phyloP scores from a whole-genome alignment of 2,797 vertebrate species.

The Monodelphis domestica region DNA sequence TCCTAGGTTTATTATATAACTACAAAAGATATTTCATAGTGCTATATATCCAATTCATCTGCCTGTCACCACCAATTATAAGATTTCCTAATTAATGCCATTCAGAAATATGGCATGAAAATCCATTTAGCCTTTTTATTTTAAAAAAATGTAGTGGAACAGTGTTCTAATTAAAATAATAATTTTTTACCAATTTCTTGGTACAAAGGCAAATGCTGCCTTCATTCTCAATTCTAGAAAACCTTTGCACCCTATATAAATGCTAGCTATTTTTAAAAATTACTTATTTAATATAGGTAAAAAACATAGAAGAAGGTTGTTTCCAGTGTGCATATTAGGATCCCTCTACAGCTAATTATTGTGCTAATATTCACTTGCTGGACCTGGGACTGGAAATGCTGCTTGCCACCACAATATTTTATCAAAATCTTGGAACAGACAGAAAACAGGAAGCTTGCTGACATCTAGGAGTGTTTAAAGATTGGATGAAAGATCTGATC shows the following conservation, averaged over 20 bases:
- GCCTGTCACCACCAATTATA: not conserved
- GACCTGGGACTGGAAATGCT: slow-evolving; percentile 4
- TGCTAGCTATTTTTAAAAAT: not conserved
- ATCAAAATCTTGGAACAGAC: slow-evolving; percentile 19
- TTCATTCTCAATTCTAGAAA: not conserved
- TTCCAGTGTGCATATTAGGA: not conserved
- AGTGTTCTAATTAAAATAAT: not conserved
- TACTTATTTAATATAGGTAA: not conserved
- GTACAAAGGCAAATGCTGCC: not conserved
- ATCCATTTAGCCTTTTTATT: slow-evolving; percentile 6
- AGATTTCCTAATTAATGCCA: slow-evolving; percentile 41
- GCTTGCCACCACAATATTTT: not conserved
- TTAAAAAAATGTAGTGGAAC: not conserved
- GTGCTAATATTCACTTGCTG: slow-evolving; percentile 8
- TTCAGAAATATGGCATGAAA: slow-evolving; percentile 27
- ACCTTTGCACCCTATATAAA: not conserved
- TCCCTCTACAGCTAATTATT: not conserved
- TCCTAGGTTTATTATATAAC: slow-evolving; percentile 75
- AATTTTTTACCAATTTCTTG: not conserved
- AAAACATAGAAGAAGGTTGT: slow-evolving; percentile 3
- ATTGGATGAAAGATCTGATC: not conserved
- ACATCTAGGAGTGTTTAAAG: not conserved
- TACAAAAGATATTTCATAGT: slow-evolving; percentile 46
- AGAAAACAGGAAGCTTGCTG: not conserved
- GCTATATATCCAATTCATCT: slow-evolving; percentile 46